Percentiles rank a stretch among this genome's conserved stretches.
Evolutionary conservation across 2,888 invertebrate genomes (phyloP).

Genomic region (Orthosia gracilis): DNA sequence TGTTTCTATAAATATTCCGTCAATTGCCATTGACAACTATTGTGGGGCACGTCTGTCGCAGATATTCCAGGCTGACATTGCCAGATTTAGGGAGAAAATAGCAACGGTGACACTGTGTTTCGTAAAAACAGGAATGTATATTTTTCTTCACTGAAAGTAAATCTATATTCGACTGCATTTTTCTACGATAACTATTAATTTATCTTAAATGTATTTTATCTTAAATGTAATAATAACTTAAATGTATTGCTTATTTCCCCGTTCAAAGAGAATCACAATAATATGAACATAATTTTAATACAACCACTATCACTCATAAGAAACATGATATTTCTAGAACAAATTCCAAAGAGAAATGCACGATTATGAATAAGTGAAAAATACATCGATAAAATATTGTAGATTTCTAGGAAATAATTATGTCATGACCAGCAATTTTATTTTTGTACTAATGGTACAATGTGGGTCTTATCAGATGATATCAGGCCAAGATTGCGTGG

Average conservation of each 20-base stretch:
- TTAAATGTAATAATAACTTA: no score
- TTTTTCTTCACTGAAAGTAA: no score
- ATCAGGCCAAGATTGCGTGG: constrained; percentile 8
- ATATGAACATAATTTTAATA: no score
- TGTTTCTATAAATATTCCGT: not conserved
- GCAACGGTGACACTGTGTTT: not conserved
- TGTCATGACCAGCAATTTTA: not conserved
- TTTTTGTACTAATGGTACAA: constrained; percentile 10
- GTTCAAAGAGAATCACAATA: no score
- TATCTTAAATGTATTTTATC: no score
- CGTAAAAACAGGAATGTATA: no score
- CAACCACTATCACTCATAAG: no score
- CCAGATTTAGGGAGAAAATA: not conserved
- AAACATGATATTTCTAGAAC: not conserved
- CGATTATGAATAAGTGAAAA: not conserved
- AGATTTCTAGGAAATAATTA: constrained; percentile 23
- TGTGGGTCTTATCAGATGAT: constrained; percentile 9
- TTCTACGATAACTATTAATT: no score
- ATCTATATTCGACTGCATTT: no score
- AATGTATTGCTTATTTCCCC: no score
- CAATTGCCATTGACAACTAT: not conserved
- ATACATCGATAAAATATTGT: not conserved
- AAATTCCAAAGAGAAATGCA: not conserved
- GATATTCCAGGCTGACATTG: constrained; percentile 1
- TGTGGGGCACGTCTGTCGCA: constrained; percentile 1